Conservation (phyloP, 2,113 vertebrate genomes). For the Dendrocopos noguchii region DNA sequence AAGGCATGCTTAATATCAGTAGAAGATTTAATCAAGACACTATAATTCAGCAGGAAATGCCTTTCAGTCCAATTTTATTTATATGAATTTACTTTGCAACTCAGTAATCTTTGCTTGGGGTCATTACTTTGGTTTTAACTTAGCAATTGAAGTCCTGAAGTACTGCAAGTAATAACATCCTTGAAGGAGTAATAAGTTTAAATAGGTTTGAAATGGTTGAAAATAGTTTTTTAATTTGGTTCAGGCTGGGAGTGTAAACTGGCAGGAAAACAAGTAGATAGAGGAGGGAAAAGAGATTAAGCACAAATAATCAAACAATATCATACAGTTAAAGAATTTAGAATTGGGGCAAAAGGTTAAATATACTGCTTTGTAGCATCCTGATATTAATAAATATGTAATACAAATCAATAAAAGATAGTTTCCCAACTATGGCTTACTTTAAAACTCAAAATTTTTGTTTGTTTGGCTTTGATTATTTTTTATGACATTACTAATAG, state of each 20-base stretch:
- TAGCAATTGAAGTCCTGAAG: slow-evolving; percentile 76
- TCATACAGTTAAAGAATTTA: background rate
- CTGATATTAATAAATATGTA: background rate
- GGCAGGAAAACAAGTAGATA: slow-evolving; percentile 39
- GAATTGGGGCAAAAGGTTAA: background rate
- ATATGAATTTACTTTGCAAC: slow-evolving; percentile 75
- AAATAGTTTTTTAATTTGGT: slow-evolving; percentile 78
- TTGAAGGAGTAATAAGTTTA: slow-evolving; percentile 76
- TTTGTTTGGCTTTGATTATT: slow-evolving; percentile 12
- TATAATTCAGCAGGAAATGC: slow-evolving; percentile 75
- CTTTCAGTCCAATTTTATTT: slow-evolving; percentile 75
- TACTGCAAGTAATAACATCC: slow-evolving; percentile 76
- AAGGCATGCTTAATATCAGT: slow-evolving; percentile 60
- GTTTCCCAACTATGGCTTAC: background rate
- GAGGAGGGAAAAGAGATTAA: slow-evolving; percentile 45
- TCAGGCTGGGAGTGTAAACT: slow-evolving; percentile 48
- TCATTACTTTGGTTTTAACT: slow-evolving; percentile 81
- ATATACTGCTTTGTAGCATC: background rate
- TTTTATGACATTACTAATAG: background rate
- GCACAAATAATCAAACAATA: slow-evolving; percentile 1
- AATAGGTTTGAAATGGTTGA: slow-evolving; percentile 70
- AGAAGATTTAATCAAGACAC: slow-evolving; percentile 73
- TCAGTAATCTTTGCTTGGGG: slow-evolving; percentile 76
- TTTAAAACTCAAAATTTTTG: background rate
- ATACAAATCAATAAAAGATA: background rate